Conservation (phyloP, 2,888 invertebrate species). For the Branchinecta sandiegonensis region DNA sequence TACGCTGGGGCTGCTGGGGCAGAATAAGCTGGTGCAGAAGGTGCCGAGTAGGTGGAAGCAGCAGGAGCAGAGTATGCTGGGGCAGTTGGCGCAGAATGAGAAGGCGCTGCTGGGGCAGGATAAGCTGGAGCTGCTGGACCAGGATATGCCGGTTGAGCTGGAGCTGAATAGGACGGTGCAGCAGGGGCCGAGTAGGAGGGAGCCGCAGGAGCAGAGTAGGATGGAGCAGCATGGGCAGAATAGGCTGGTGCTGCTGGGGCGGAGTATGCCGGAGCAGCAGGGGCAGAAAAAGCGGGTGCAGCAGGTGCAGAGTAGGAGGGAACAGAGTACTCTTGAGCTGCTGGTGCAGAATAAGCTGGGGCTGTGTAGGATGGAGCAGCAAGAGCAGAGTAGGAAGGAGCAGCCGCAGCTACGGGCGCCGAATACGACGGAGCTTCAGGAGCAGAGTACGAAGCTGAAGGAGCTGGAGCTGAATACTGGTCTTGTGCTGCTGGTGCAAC, state of each 20-base stretch:
- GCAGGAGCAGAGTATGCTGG: slow-evolving; percentile 18
- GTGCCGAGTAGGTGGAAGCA: background rate
- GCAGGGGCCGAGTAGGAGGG: slow-evolving; percentile 7
- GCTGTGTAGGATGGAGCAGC: background rate
- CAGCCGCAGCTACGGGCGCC: slow-evolving; percentile 12
- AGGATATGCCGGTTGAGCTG: background rate
- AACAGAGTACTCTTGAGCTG: slow-evolving; percentile 1
- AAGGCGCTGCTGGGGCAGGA: background rate
- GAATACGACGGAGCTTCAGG: slow-evolving; percentile 19
- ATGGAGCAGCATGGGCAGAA: slow-evolving; percentile 9
- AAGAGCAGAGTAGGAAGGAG: slow-evolving; percentile 9
- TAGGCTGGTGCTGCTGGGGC: slow-evolving; percentile 18
- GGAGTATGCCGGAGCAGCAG: background rate
- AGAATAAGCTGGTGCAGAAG: slow-evolving; percentile 4
- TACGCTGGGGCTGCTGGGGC: slow-evolving; percentile 20
- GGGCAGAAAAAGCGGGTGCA: slow-evolving; percentile 2
- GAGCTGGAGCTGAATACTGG: slow-evolving; percentile 13
- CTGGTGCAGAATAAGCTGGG: slow-evolving; percentile 9
- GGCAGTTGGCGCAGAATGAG: slow-evolving; percentile 12
- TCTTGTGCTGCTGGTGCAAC: background rate
- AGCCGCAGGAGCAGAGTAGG: slow-evolving; percentile 17
- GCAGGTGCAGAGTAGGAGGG: slow-evolving; percentile 16
- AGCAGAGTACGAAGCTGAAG: background rate
- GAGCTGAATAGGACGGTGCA: slow-evolving; percentile 12
- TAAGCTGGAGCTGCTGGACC: slow-evolving; percentile 17